Evolutionary conservation across 53 echinoderm and acorn worm species (phyloP).

Genomic region (Paelopatides confundens): DNA sequence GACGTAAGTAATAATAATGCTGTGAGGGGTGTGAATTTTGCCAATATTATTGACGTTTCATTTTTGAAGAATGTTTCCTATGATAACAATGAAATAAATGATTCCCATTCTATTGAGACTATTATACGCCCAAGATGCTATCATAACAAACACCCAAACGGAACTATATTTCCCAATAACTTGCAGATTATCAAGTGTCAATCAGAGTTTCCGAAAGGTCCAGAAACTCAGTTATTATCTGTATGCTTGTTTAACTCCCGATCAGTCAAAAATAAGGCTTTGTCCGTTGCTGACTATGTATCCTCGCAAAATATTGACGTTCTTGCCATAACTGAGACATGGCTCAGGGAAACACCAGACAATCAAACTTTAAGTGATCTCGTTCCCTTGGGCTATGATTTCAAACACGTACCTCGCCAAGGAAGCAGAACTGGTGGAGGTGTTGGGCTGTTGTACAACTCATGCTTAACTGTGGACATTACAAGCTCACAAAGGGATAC

Average conservation of each 20-base stretch:
- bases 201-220: neutral
- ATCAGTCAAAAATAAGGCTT: conserved; percentile 19
- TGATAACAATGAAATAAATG: neutral
- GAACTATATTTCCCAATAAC: neutral
- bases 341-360: conserved; percentile 25
- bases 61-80: neutral
- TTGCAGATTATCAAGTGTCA: neutral
- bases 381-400: conserved; percentile 50
- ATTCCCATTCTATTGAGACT: neutral
- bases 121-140: neutral
- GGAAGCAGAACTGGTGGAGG: conserved; percentile 26
- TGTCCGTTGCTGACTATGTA: conserved; percentile 10
- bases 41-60: neutral
- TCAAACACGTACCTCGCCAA: conserved; percentile 51
- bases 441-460: conserved; percentile 39
- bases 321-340: conserved; percentile 46
- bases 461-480: conserved; percentile 19
- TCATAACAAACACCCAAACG: neutral
- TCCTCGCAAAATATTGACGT: conserved; percentile 3
- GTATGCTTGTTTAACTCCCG: neutral
- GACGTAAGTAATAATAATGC: neutral
- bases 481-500: neutral
- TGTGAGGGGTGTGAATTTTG: neutral
- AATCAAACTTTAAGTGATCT: neutral
- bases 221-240: neutral